Conservation (phyloP, 2,797 vertebrate species). For the Pelobates cultripes region DNA sequence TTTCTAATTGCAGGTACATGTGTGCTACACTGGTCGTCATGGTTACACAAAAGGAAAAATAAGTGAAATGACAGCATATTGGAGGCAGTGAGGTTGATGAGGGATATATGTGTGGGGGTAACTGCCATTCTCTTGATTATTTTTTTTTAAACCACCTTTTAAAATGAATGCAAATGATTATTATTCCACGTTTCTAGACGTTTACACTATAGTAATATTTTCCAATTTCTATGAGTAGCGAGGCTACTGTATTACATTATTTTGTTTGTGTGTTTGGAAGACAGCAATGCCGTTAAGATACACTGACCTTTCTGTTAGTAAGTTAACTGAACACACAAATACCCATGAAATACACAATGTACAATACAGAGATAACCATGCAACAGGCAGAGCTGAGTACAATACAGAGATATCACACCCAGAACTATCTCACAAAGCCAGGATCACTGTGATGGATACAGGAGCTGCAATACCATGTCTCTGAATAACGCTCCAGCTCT, state of each 20-base stretch:
- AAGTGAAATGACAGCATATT: background rate
- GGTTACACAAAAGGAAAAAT: conserved; percentile 20
- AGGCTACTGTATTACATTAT: background rate
- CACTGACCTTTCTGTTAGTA: no score
- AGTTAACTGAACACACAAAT: no score
- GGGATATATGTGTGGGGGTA: conserved; percentile 2
- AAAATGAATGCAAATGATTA: background rate
- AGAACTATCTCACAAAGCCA: no score
- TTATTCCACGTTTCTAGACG: background rate
- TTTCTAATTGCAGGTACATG: conserved; percentile 9
- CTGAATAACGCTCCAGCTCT: no score
- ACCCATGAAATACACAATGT: no score
- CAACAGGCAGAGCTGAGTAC: no score
- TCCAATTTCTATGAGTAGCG: background rate
- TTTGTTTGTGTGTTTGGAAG: no score
- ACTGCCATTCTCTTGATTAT: background rate
- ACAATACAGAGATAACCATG: no score
- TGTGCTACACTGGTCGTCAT: conserved; percentile 6
- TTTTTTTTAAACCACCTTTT: background rate
- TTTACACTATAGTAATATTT: background rate
- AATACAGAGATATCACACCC: no score
- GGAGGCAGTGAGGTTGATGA: background rate
- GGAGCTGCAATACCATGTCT: no score
- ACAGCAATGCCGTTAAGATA: no score
- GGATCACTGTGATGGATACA: no score